phyloP scores from a whole-genome alignment of 2,888 invertebrate genomes.

The Mythimna albipuncta region DNA sequence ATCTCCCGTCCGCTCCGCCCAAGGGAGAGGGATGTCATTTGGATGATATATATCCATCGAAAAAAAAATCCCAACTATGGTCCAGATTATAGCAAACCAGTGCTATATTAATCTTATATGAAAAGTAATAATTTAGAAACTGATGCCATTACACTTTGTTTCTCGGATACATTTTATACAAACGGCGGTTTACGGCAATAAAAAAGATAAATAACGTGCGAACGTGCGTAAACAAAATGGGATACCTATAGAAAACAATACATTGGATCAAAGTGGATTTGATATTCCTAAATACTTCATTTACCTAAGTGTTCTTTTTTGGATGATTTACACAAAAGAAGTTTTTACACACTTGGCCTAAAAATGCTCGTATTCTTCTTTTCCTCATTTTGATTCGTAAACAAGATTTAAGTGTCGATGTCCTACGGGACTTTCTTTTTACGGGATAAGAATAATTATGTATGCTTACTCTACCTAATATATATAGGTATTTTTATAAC shows the following conservation, averaged over 20 bases:
- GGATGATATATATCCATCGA: too few species aligned
- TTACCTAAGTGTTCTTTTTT: conserved; percentile 28
- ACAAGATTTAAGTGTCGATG: not conserved
- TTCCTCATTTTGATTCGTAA: not conserved
- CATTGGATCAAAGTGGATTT: conserved; percentile 27
- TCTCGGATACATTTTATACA: conserved; percentile 65
- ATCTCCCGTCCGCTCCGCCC: too few species aligned
- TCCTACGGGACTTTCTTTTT: too few species aligned
- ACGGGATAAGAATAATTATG: too few species aligned
- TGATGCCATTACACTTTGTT: conserved; percentile 66
- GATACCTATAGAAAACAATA: conserved; percentile 41
- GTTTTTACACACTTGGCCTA: not conserved
- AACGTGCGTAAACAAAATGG: conserved; percentile 64
- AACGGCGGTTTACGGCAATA: conserved; percentile 70
- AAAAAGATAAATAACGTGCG: conserved; percentile 71
- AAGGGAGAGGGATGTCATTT: too few species aligned
- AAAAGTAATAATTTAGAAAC: conserved; percentile 58
- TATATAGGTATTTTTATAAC: too few species aligned
- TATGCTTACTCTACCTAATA: not conserved
- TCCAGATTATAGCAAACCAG: conserved; percentile 23
- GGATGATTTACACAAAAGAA: too few species aligned
- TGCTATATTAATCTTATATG: conserved; percentile 30
- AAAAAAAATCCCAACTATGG: not conserved
- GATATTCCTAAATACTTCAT: conserved; percentile 27
- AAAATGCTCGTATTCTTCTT: not conserved